phyloP scores from a whole-genome alignment of 2,113 vertebrate species.

The Sorex fumeus region DNA sequence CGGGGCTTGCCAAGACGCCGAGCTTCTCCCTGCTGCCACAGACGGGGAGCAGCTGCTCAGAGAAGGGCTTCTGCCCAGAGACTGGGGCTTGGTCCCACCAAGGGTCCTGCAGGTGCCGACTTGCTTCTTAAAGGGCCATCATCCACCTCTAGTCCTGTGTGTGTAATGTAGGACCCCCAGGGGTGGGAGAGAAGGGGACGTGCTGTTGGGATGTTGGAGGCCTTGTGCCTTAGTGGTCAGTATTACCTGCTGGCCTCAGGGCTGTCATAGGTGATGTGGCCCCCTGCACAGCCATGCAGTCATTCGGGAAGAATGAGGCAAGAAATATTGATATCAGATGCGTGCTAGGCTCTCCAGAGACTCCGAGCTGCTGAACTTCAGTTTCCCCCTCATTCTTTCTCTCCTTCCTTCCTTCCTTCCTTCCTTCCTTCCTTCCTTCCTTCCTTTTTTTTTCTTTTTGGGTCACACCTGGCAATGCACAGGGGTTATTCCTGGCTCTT shows the following conservation, averaged over 20 bases:
- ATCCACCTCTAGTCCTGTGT: too few species aligned
- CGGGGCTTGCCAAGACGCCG: not conserved
- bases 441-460: too few species aligned
- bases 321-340: not conserved
- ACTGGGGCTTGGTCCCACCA: not conserved
- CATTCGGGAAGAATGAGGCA: not conserved
- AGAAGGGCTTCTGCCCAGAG: not conserved
- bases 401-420: too few species aligned
- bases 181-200: not conserved
- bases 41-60: not conserved
- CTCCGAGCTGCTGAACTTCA: not conserved
- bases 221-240: not conserved
- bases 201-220: not conserved
- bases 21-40: not conserved
- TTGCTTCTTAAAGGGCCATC: not conserved
- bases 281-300: not conserved
- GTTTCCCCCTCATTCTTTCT: not conserved
- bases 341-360: not conserved
- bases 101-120: conserved; percentile 68
- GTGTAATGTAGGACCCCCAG: not conserved
- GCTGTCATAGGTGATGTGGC: not conserved
- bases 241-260: not conserved
- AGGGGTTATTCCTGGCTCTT: too few species aligned
- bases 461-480: too few species aligned
- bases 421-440: too few species aligned